Percentiles rank a stretch among this genome's conserved stretches.
Evolutionary conservation across 2,797 vertebrate species (phyloP).

Genomic region (Cossypha dichroa): DNA sequence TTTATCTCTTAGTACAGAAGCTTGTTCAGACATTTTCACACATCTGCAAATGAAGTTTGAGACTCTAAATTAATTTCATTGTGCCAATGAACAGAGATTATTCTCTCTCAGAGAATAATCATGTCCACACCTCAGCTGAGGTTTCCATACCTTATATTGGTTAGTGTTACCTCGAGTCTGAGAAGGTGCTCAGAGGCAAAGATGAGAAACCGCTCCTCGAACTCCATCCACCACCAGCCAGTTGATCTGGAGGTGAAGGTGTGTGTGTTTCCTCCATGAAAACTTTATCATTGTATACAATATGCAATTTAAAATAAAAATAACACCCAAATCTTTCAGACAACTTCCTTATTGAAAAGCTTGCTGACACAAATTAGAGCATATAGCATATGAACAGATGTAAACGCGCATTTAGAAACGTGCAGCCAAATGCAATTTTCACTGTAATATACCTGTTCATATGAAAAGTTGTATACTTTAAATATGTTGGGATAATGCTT

Average conservation of each 20-base stretch:
- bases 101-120: not conserved
- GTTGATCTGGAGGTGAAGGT: not conserved
- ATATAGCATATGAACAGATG: not conserved
- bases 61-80: not conserved
- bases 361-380: not conserved
- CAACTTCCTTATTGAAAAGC: not conserved
- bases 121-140: not conserved
- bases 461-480: not conserved
- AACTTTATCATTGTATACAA: not conserved
- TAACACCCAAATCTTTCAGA: not conserved
- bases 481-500: not conserved
- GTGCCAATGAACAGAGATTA: not conserved
- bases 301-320: not conserved
- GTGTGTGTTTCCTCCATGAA: not conserved
- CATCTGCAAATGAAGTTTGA: not conserved
- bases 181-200: not conserved
- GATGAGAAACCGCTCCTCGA: not conserved
- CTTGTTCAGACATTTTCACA: not conserved
- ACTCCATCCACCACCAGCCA: not conserved
- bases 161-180: not conserved
- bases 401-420: not conserved
- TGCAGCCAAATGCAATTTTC: not conserved
- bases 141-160: fast-evolving
- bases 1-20: not conserved
- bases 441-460: not conserved